These are phyloP conservation scores for Sardina pilchardus DNA, from an alignment of 2,113 vertebrate genomes.

Conservation along the genomic window DNA sequence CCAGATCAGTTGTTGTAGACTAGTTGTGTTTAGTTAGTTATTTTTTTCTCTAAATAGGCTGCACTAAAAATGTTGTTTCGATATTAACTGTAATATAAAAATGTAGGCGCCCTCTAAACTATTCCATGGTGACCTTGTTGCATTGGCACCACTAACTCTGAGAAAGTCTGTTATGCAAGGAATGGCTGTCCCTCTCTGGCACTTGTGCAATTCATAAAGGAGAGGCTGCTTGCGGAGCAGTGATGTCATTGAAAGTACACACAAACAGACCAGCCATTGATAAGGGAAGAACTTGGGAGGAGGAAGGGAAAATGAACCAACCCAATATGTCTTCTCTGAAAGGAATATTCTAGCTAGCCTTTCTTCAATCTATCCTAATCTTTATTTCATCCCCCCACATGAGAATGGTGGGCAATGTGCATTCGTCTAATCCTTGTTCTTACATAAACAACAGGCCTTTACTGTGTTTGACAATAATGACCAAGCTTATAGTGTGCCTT, in stretches of 20 bases:
- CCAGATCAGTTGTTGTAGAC: no score
- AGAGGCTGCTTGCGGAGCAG: not conserved
- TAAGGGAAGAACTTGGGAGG: not conserved
- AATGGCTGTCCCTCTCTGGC: not conserved
- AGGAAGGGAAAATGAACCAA: not conserved
- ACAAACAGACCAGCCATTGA: conserved; percentile 7
- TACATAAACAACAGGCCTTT: not conserved
- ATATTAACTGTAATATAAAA: not conserved
- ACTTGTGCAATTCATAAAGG: not conserved
- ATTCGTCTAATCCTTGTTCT: not conserved
- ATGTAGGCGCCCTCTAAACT: not conserved
- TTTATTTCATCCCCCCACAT: not conserved
- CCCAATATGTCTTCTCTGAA: not conserved
- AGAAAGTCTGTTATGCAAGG: not conserved
- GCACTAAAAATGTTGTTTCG: not conserved
- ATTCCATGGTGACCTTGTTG: not conserved
- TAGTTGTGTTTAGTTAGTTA: no score
- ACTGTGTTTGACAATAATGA: not conserved
- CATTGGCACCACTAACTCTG: not conserved
- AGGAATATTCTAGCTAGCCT: not conserved
- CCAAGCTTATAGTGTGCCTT: not conserved
- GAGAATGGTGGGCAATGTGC: not conserved
- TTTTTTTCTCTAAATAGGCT: no score
- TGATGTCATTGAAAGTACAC: not conserved
- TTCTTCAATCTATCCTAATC: not conserved